Evolutionary conservation across 2,797 vertebrate genomes (phyloP), one percentile per base, ranked within the genome.

Genomic region (Gymnoscopelus braueri): DNA sequence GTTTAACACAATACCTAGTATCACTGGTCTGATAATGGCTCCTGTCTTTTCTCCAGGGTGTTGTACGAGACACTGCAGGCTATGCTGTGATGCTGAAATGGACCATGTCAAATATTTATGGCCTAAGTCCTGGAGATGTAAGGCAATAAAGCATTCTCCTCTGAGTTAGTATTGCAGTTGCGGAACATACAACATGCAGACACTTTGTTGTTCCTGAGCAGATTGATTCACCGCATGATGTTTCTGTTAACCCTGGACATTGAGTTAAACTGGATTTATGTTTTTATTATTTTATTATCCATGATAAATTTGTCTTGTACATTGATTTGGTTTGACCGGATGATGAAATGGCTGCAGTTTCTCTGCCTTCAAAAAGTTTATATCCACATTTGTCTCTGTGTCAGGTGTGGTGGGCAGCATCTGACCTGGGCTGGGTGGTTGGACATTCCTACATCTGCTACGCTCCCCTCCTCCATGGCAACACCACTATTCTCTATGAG

Each of bases 331-430:
- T 32, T 32, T 32, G 29, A 32, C 29, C 32, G 4, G 32, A 35
- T 5, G 32, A 35, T 35, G 5, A 35, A 35, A 35, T 35, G 29
- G 29, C 29, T 32, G 29, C 3, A 32, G 29, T 32, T 32, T 32
- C 3, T 35, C 32, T 35, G 32, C 5, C 32, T 35, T 35, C 32
- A 35, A 35, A 35, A 35, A 5, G 32, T 35, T 35, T 5, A 35
- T 35, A 35, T 35, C 32, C 32, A 35, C 26, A 29, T 32, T 55
- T 15, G 9, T 24, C 10, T 24, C 13, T 50, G 65, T 73, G 70
- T 69, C 90, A 98, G 98, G 96, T 98, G n/a, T 99, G 98, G 98
- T 99, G 97, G 98, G 97, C 98, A 52, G 97, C 96, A 15, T 99
- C 98, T 57, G 97, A 99, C 81, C 93, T 99, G 69, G 98, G 98